Percentiles rank a stretch among this genome's conserved stretches.
phyloP scores from a whole-genome alignment of 2,113 vertebrate species.

The Cygnus atratus region DNA sequence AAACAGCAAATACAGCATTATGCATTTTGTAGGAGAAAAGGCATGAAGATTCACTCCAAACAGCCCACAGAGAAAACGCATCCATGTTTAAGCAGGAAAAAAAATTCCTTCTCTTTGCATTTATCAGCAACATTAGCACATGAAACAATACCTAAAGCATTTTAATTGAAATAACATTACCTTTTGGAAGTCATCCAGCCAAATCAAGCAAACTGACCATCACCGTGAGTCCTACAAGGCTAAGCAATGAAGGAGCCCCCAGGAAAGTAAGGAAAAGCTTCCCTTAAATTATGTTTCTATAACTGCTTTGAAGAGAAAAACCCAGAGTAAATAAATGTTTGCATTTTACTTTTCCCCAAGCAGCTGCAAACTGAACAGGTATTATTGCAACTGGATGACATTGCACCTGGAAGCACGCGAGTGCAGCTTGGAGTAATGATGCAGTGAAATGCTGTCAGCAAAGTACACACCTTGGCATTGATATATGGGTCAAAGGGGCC shows the following conservation, averaged over 20 bases:
- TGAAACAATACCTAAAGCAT: slow-evolving; percentile 41
- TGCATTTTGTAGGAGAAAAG: slow-evolving; percentile 18
- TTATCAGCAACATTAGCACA: slow-evolving; percentile 49
- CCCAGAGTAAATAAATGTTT: slow-evolving; percentile 47
- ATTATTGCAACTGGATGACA: slow-evolving; percentile 17
- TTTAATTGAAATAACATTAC: slow-evolving; percentile 26
- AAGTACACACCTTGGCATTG: slow-evolving; percentile 99
- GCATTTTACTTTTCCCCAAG: slow-evolving; percentile 51
- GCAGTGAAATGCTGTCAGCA: slow-evolving; percentile 74
- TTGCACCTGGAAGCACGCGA: slow-evolving; percentile 56
- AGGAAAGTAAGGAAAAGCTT: slow-evolving; percentile 58
- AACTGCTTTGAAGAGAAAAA: slow-evolving; percentile 55
- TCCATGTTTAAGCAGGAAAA: slow-evolving; percentile 23
- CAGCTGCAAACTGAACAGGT: slow-evolving; percentile 58
- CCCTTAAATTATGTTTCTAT: slow-evolving; percentile 50
- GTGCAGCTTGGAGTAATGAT: slow-evolving; percentile 66
- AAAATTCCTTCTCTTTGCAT: slow-evolving; percentile 10
- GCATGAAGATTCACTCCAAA: slow-evolving; percentile 30
- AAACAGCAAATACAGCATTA: neutral
- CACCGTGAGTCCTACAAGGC: slow-evolving; percentile 50
- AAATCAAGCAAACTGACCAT: slow-evolving; percentile 62
- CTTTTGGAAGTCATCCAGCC: slow-evolving; percentile 55
- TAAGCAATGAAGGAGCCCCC: slow-evolving; percentile 60
- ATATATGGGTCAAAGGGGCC: slow-evolving; percentile 99
- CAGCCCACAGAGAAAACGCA: slow-evolving; percentile 47